A percentile compares a stretch with the other conserved stretches of the same genome.
phyloP scores from a whole-genome alignment of 2,113 vertebrate species.

The Nerophis lumbriciformis region DNA sequence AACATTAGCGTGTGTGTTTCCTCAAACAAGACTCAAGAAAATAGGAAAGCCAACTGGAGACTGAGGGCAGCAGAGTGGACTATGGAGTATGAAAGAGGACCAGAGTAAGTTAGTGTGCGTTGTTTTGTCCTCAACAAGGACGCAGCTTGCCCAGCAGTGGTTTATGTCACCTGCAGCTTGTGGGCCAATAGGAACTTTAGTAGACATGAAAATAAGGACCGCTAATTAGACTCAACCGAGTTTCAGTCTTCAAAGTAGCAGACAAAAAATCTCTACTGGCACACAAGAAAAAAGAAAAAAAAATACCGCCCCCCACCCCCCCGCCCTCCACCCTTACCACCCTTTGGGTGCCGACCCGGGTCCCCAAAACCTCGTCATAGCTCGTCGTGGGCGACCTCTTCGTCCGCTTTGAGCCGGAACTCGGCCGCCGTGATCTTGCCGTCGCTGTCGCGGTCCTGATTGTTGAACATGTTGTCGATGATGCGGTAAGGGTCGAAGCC shows the following conservation, averaged over 20 bases:
- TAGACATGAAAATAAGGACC: too few relatives aligned
- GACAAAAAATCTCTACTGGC: slow-evolving; percentile 9
- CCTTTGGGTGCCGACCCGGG: neutral
- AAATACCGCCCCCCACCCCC: slow-evolving; percentile 15
- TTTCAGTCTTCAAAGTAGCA: slow-evolving; percentile 9
- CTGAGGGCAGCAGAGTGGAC: too few relatives aligned
- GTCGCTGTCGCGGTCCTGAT: slow-evolving; percentile 91
- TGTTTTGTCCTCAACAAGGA: too few relatives aligned
- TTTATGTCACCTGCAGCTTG: too few relatives aligned
- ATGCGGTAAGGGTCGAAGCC: slow-evolving; percentile 88
- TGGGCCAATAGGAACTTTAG: too few relatives aligned
- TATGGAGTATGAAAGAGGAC: too few relatives aligned
- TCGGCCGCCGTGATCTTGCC: slow-evolving; percentile 88
- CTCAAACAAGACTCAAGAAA: too few relatives aligned
- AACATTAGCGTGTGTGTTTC: too few relatives aligned
- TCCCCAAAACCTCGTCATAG: slow-evolving; percentile 71
- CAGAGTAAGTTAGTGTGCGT: too few relatives aligned
- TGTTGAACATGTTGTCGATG: slow-evolving; percentile 94
- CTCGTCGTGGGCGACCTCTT: slow-evolving; percentile 83
- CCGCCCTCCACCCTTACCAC: too few relatives aligned
- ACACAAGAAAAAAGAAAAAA: neutral
- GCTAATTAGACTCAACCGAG: slow-evolving; percentile 9
- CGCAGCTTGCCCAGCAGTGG: too few relatives aligned
- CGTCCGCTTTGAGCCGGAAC: slow-evolving; percentile 94
- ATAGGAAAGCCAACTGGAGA: too few relatives aligned